phyloP scores from a whole-genome alignment of 2,113 vertebrate genomes.

The Sinocyclocheilus anshuiensis region DNA sequence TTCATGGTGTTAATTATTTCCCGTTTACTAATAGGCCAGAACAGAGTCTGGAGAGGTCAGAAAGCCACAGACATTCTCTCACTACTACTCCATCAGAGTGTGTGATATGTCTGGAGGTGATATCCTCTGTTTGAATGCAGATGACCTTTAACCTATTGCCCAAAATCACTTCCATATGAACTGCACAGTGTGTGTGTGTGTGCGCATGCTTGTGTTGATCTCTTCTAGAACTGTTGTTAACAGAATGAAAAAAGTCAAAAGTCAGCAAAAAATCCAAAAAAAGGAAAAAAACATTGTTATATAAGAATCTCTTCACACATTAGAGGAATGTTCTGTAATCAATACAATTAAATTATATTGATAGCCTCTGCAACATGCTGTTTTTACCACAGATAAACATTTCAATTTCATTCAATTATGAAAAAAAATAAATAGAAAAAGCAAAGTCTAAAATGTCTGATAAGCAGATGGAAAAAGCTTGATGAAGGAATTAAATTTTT shows the following conservation, averaged over 20 bases:
- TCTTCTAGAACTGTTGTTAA: background rate
- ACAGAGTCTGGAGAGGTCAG: slow-evolving; percentile 78
- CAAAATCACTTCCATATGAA: slow-evolving; percentile 48
- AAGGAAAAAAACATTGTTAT: too few relatives aligned
- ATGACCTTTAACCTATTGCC: slow-evolving; percentile 68
- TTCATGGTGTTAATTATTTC: slow-evolving; percentile 97
- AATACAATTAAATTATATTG: background rate
- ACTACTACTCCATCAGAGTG: background rate
- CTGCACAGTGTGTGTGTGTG: background rate
- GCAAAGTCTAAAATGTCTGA: background rate
- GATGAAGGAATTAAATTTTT: background rate
- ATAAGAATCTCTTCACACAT: background rate
- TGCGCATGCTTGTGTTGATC: background rate
- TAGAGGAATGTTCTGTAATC: background rate
- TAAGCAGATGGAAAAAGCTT: background rate
- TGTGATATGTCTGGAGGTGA: slow-evolving; percentile 77
- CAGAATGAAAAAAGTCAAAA: too few relatives aligned
- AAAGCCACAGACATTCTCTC: slow-evolving; percentile 83
- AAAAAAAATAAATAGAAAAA: too few relatives aligned
- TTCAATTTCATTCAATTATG: background rate
- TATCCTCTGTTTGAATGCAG: slow-evolving; percentile 70
- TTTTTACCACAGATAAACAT: too few relatives aligned
- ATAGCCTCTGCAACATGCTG: too few relatives aligned
- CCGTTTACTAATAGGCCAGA: slow-evolving; percentile 92
- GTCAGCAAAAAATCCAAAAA: too few relatives aligned